Evolutionary conservation across 2,797 vertebrate species (phyloP).

Genomic region (Dromococcyx pavoninus): DNA sequence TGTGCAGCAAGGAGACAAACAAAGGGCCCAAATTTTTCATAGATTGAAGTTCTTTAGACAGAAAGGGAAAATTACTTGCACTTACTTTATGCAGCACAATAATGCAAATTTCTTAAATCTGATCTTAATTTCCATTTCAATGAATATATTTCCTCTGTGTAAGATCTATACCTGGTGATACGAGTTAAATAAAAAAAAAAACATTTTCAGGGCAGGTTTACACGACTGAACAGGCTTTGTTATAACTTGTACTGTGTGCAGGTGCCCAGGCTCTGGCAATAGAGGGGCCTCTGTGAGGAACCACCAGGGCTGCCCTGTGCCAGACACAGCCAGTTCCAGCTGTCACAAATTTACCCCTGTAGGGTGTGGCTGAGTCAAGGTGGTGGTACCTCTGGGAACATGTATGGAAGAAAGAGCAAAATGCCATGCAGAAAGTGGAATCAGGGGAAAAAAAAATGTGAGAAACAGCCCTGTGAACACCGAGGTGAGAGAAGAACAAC

Average conservation of each 20-base stretch:
- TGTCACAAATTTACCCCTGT: too few species aligned
- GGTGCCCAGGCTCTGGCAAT: neutral
- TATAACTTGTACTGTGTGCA: neutral
- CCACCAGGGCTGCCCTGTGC: neutral
- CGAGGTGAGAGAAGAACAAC: neutral
- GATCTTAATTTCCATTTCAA: neutral
- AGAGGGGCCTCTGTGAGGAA: neutral
- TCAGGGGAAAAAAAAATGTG: neutral
- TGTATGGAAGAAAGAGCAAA: neutral
- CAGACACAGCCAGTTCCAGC: neutral
- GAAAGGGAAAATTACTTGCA: neutral
- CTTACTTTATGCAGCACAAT: neutral
- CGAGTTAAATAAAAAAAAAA: neutral
- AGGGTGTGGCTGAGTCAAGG: neutral
- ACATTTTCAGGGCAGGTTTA: neutral
- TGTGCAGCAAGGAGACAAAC: neutral
- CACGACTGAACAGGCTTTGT: neutral
- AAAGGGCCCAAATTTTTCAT: neutral
- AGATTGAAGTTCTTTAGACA: neutral
- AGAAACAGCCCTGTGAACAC: neutral
- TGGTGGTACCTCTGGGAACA: fast-evolving
- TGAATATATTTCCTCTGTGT: neutral
- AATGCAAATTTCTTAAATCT: neutral
- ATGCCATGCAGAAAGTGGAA: neutral
- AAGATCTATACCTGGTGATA: neutral